Base-by-base conservation (phyloP, 2,113 vertebrate species). In the Pseudopodoces humilis region DNA sequence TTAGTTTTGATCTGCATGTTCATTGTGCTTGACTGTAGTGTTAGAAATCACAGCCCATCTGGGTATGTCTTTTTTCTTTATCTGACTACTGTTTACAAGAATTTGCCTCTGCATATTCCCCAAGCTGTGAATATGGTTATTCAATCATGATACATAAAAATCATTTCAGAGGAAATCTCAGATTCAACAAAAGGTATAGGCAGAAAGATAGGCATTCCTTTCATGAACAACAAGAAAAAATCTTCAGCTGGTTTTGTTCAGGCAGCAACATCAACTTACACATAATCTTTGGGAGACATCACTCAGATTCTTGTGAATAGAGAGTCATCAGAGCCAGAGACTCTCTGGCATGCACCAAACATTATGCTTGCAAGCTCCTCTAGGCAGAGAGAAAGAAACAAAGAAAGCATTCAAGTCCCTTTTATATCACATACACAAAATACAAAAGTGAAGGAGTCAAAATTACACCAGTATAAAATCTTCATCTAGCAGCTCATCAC, bases 371-470 rank as follows among this genome's bases (percentile, higher is more conserved):
- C 62, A 69, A 93, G 27, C 37, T 90, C 59, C 85, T 83, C 59
- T 77, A 74, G 63, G 86, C 83, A 83, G 63, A 83, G 52, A 62
- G 28, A 62, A 90, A 86, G 70, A 90, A 86, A 92, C 65, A 96
- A 94, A 93, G 85, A 88, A 93, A 89, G 44, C 5, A 41, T 94
- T 94, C 52, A 44, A 56, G 58, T 44, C 58, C 15, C 58, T 84
- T 94, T 88, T 71, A 79, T 76, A 82, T 92, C 64, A 49, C 68
- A 84, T 56, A 56, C 49, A 55, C 35, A 59, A 41, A 81, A 92
- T 64, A 86, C 41, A 82, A 28, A 79, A 94, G 86, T 21, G 69
- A 78, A 89, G 65, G n/a, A 82, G 53, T 31, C 84, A 87, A 95
- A 95, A 72, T 84, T 91, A 81, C 86, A 84, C 64, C 52, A 28